A percentile compares a stretch with the other conserved stretches of the same genome.
phyloP scores from a whole-genome alignment of 2,113 vertebrate species.

The Peromyscus polionotus region DNA sequence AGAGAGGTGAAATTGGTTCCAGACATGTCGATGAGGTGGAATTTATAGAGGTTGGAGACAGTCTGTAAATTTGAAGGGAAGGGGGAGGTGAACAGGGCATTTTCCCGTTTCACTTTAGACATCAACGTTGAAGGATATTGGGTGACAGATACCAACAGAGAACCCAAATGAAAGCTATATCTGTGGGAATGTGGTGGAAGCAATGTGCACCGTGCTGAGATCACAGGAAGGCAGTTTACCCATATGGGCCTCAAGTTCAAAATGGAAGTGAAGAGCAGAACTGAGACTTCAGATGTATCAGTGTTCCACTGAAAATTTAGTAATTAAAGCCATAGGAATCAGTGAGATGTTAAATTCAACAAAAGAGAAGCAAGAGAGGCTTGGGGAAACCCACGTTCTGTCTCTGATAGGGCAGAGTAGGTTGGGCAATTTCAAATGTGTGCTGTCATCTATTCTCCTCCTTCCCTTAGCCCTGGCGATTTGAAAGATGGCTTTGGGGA shows the following conservation, averaged over 20 bases:
- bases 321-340: background rate
- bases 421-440: background rate
- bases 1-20: background rate
- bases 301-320: background rate
- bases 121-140: background rate
- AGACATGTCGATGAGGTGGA: background rate
- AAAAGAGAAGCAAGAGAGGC: background rate
- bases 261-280: background rate
- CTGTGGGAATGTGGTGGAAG: background rate
- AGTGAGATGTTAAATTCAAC: background rate
- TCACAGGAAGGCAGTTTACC: background rate
- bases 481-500: background rate
- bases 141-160: background rate
- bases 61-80: background rate
- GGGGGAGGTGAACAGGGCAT: background rate
- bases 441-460: accelerated
- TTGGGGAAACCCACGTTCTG: background rate
- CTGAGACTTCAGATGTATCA: background rate
- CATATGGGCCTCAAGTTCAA: background rate
- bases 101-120: background rate
- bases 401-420: background rate
- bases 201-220: background rate
- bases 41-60: background rate
- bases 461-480: background rate
- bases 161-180: background rate